Percentiles rank a stretch among this genome's conserved stretches.
These are phyloP conservation scores for Cephus rjabovi DNA, from an alignment of 2,888 invertebrate genomes.

Conservation along the genomic window DNA sequence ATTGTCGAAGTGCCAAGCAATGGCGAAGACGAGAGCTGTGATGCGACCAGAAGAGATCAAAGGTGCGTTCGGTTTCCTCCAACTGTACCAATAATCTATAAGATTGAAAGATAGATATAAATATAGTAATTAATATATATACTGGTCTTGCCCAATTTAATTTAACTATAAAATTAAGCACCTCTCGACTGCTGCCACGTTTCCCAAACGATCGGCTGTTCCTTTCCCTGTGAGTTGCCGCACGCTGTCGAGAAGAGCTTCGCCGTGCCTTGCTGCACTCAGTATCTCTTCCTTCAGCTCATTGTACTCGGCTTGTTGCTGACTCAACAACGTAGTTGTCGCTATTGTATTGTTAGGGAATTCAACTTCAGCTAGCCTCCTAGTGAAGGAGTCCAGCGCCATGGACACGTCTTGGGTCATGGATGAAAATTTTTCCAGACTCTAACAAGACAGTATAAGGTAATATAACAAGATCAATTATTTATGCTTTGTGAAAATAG, in stretches of 20 bases:
- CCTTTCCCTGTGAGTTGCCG: constrained; percentile 70
- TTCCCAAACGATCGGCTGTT: constrained; percentile 80
- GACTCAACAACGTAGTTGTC: constrained; percentile 86
- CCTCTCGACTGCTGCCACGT: constrained; percentile 94
- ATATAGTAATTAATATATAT: not conserved
- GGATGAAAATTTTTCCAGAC: constrained; percentile 93
- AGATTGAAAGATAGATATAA: not conserved
- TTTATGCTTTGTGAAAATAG: not conserved
- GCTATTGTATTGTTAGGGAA: constrained; percentile 94
- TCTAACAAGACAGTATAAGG: constrained; percentile 70
- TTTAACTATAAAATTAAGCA: constrained; percentile 58
- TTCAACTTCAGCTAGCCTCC: constrained; percentile 89
- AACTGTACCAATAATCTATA: constrained; percentile 87
- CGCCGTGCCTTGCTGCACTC: constrained; percentile 89
- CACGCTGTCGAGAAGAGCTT: constrained; percentile 83
- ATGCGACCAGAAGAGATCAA: constrained; percentile 94
- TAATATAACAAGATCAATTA: not conserved
- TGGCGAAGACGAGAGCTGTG: constrained; percentile 91
- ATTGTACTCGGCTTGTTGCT: constrained; percentile 80
- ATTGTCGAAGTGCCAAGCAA: constrained; percentile 89
- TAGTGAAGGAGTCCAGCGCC: constrained; percentile 88
- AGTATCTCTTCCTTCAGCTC: constrained; percentile 85
- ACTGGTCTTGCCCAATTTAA: not conserved
- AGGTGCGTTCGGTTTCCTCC: constrained; percentile 93
- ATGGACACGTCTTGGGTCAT: constrained; percentile 91